Evolutionary conservation across 1,140 invertebrate species (phyloP).

Genomic region (Lethrus apterus): DNA sequence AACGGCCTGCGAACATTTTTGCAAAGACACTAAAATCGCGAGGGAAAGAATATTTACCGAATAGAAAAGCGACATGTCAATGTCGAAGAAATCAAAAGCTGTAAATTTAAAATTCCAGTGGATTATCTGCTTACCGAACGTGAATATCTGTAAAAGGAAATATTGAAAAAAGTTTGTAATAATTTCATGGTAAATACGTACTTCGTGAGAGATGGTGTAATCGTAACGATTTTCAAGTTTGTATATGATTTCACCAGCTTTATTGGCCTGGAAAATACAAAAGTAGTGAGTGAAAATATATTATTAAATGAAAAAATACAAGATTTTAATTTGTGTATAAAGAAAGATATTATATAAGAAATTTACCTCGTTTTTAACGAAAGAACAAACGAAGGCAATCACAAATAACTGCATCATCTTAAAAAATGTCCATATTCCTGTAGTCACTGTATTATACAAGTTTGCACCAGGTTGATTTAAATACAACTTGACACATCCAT

Average conservation of each 20-base stretch:
- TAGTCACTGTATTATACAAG: conserved; percentile 7
- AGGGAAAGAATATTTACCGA: conserved; percentile 12
- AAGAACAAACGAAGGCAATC: conserved; percentile 4
- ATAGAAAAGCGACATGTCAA: conserved; percentile 20
- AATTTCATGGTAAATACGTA: background rate
- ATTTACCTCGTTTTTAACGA: conserved; percentile 11
- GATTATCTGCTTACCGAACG: conserved; percentile 21
- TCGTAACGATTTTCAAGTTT: conserved; percentile 10
- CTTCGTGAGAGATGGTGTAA: background rate
- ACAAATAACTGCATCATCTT: background rate
- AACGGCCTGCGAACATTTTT: conserved; percentile 17
- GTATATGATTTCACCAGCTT: conserved; percentile 3
- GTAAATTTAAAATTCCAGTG: conserved; percentile 24
- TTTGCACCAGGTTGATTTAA: background rate
- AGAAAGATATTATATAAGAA: background rate
- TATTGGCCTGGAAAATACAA: conserved; percentile 1
- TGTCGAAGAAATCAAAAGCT: conserved; percentile 20
- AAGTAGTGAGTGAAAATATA: background rate
- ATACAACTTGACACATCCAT: conserved; percentile 11
- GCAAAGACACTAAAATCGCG: conserved; percentile 2
- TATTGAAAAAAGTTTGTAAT: background rate
- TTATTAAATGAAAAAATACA: background rate
- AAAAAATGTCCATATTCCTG: conserved; percentile 7
- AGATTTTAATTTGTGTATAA: too few relatives aligned
- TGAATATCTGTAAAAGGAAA: conserved; percentile 15